These are phyloP conservation scores for Melanchra persicariae DNA, from an alignment of 2,888 invertebrate species.

Conservation along the genomic window DNA sequence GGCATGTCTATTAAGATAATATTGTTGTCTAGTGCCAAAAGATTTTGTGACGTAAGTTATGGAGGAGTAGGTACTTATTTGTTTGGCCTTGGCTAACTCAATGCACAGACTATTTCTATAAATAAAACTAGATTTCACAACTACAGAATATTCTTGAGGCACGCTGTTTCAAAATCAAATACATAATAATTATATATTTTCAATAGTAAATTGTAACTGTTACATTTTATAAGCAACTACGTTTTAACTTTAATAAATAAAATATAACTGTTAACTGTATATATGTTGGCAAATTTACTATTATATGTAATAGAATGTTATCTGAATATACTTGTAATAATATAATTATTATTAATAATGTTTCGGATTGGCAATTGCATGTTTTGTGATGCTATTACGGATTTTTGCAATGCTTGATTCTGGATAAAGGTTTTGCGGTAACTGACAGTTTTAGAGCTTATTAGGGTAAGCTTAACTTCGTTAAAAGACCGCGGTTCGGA, in stretches of 20 bases:
- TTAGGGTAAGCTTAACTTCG: slow-evolving; percentile 36
- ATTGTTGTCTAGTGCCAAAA: slow-evolving; percentile 43
- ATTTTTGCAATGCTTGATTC: slow-evolving; percentile 20
- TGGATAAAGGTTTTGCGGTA: slow-evolving; percentile 41
- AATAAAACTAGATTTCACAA: slow-evolving; percentile 32
- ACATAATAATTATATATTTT: slow-evolving; percentile 58
- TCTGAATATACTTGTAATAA: slow-evolving; percentile 54
- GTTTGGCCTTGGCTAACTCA: slow-evolving; percentile 36
- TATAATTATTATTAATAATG: slow-evolving; percentile 19
- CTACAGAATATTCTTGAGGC: slow-evolving; percentile 64
- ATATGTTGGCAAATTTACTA: slow-evolving; percentile 82
- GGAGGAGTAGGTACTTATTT: slow-evolving; percentile 3
- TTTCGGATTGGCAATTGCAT: slow-evolving; percentile 75
- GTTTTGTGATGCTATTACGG: slow-evolving; percentile 52
- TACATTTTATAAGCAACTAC: slow-evolving; percentile 67
- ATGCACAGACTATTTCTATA: slow-evolving; percentile 24
- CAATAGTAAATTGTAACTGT: slow-evolving; percentile 62
- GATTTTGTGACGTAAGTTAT: slow-evolving; percentile 17
- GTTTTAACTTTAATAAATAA: slow-evolving; percentile 48
- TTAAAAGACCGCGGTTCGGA: slow-evolving; percentile 3
- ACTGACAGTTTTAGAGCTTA: slow-evolving; percentile 44
- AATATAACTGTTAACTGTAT: slow-evolving; percentile 77
- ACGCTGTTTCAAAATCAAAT: slow-evolving; percentile 68
- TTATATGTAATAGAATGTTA: slow-evolving; percentile 77
- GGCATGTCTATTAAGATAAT: not conserved